Evolutionary conservation across 2,888 invertebrate species (phyloP).

Genomic region (Spodoptera picta): DNA sequence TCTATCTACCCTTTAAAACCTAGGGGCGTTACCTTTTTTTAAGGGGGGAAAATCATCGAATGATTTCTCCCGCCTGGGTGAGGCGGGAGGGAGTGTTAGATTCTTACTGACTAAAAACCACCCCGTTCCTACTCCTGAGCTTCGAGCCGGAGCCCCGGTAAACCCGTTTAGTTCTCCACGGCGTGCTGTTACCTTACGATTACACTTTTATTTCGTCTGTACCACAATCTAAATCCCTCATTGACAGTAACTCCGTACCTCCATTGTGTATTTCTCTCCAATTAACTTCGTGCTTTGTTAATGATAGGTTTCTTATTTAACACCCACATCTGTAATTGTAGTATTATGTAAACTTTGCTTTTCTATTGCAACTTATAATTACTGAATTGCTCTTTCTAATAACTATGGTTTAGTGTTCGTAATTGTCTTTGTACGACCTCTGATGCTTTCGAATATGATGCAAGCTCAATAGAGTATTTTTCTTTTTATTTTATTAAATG

Average conservation of each 20-base stretch:
- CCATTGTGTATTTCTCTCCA: conserved; percentile 46
- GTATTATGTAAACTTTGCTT: conserved; percentile 39
- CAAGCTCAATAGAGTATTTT: not conserved
- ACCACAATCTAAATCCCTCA: conserved; percentile 11
- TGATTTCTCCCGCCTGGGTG: no score
- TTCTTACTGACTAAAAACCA: no score
- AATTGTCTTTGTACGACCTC: conserved; percentile 33
- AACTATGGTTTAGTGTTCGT: conserved; percentile 33
- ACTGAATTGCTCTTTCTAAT: conserved; percentile 27
- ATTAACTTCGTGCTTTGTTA: conserved; percentile 47
- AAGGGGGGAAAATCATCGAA: no score
- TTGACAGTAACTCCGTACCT: conserved; percentile 8
- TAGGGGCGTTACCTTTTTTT: no score
- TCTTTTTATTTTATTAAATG: conserved; percentile 5
- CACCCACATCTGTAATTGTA: conserved; percentile 45
- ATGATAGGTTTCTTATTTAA: conserved; percentile 48
- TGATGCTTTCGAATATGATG: not conserved
- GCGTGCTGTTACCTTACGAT: no score
- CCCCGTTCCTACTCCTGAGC: no score
- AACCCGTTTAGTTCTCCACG: no score
- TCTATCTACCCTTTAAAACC: no score
- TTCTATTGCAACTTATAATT: conserved; percentile 35
- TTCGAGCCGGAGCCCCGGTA: no score
- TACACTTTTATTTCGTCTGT: not conserved
- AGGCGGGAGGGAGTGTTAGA: no score